phyloP scores from a whole-genome alignment of 2,888 invertebrate genomes.

The Conistra vaccinii region DNA sequence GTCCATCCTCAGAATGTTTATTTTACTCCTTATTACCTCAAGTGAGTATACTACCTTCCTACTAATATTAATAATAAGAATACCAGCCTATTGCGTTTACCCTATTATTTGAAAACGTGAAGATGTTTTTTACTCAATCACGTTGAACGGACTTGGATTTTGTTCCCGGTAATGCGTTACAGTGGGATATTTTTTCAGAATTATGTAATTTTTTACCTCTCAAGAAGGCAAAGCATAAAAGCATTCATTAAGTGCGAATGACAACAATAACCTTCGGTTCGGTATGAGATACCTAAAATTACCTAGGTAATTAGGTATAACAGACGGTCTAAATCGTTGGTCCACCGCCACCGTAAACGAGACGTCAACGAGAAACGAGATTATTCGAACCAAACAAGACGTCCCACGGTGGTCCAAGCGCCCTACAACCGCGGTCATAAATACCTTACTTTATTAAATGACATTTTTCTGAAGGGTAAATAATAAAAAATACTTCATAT shows the following conservation, averaged over 20 bases:
- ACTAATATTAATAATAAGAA: background rate
- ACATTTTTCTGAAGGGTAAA: no score
- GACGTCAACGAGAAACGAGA: no score
- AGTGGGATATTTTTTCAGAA: background rate
- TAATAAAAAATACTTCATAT: no score
- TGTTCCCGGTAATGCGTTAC: background rate
- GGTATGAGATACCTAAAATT: background rate
- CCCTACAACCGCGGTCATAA: no score
- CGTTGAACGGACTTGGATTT: background rate
- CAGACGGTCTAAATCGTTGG: no score
- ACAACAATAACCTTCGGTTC: background rate
- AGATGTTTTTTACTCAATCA: background rate
- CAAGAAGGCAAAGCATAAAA: background rate
- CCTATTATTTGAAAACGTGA: background rate
- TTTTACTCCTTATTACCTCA: slow-evolving; percentile 94
- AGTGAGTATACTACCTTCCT: slow-evolving; percentile 84
- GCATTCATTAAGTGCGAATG: background rate
- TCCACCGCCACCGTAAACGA: no score
- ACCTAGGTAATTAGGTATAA: background rate
- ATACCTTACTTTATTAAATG: no score
- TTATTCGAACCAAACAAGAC: no score
- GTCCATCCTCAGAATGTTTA: slow-evolving; percentile 93
- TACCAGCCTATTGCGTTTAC: background rate
- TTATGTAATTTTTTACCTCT: background rate
- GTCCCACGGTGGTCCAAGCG: no score